A percentile compares a stretch with the other conserved stretches of the same genome.
phyloP scores from a whole-genome alignment of 2,113 vertebrate species.

The Stictonetta naevosa region DNA sequence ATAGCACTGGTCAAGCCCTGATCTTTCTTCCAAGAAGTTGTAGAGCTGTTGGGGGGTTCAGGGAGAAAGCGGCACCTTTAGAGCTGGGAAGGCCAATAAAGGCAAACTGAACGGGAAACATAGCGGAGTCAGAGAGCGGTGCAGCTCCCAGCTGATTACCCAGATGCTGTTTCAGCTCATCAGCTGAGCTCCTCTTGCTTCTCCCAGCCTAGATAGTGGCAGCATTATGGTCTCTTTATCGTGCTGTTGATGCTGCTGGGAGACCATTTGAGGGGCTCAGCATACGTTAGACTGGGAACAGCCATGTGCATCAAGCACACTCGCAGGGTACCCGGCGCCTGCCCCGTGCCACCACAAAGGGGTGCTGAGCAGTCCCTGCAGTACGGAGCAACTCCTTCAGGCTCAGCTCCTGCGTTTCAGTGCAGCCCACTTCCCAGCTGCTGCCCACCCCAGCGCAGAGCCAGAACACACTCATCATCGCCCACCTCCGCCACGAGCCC shows the following conservation, averaged over 20 bases:
- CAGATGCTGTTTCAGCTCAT: not conserved
- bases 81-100: not conserved
- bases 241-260: not conserved
- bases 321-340: not conserved
- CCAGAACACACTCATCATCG: not conserved
- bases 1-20: not conserved
- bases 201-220: not conserved
- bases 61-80: not conserved
- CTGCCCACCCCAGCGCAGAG: not conserved
- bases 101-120: not conserved
- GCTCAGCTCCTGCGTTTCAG: accelerated
- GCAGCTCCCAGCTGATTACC: not conserved
- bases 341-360: not conserved
- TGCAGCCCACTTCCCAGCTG: not conserved
- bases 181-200: not conserved
- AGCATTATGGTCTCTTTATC: not conserved
- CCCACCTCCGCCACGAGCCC: not conserved
- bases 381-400: not conserved
- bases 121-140: accelerated
- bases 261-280: not conserved
- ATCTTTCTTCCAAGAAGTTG: not conserved
- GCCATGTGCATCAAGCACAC: accelerated
- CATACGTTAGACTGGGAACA: not conserved
- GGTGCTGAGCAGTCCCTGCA: not conserved
- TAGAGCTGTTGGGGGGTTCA: not conserved